Base-by-base conservation (phyloP, 2,113 vertebrate species). In the Passer domesticus region DNA sequence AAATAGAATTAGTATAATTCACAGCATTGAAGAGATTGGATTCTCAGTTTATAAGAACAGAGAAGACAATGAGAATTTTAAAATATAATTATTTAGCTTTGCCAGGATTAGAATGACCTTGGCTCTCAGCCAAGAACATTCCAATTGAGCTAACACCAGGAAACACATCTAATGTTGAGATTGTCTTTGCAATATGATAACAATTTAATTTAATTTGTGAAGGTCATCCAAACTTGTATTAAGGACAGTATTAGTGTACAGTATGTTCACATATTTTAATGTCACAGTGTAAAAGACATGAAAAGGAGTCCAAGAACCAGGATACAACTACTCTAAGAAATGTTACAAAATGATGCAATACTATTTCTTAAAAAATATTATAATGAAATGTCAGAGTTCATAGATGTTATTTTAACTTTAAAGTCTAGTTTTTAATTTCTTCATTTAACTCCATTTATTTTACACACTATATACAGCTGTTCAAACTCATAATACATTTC, bases 101-200 rank as follows among this genome's bases (percentile, higher is more conserved):
- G 49, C 56, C 62, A 90, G 70, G 83, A 92, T 96, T 94, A 89
- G 74, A 96, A 93, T 66, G 68, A 87, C 28, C 80, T 93, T 97
- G 97, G 96, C 52, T 89, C 35, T 58, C 49, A 81, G 92, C 97
- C 96, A 91, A 95, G 97, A 96, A 97, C 94, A 96, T 97, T 97
- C 97, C 95, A 37, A 92, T 87, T 90, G 76, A 94, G 64, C 92
- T 75, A 90, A 91, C 87, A 90, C 87, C 94, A 97, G 96, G 97
- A 96, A 97, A 83, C 81, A 77, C 49, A 93, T 82, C 95, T 68
- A 73, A 56, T 84, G 77, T 70, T 96, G 95, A 97, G 91, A 86
- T 95, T 64, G 87, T 96, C 90, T 53, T 84, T 89, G 60, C 76
- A 92, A 86, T 75, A 86, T 49, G 89, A 94, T 96, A 96, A 95